Conservation (phyloP, 2,113 vertebrate species). For the Australoheros scitulus region DNA sequence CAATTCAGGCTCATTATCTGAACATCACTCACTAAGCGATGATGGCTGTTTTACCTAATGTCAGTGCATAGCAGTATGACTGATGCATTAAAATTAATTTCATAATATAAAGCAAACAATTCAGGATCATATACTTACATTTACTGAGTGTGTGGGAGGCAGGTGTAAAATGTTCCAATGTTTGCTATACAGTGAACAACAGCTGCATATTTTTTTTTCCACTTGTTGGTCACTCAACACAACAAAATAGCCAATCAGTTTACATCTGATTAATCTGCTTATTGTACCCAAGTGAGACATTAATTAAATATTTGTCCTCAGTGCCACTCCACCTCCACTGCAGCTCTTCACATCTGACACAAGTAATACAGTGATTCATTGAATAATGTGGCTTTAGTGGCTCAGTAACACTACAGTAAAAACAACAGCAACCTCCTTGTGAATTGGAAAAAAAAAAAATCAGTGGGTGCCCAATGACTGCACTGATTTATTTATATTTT, state of each 20-base stretch:
- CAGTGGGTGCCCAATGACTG: too few species aligned
- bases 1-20: conserved; percentile 26
- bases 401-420: too few species aligned
- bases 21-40: conserved; percentile 47
- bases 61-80: conserved; percentile 17
- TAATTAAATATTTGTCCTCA: background rate
- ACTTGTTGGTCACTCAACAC: background rate
- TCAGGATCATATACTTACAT: conserved; percentile 6
- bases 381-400: background rate
- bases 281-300: background rate
- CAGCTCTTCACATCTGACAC: background rate
- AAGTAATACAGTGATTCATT: background rate
- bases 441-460: too few species aligned
- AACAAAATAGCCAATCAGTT: background rate
- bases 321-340: background rate
- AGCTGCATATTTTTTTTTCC: background rate
- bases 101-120: conserved; percentile 21
- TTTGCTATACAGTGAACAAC: conserved; percentile 3
- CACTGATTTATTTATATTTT: too few species aligned
- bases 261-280: background rate
- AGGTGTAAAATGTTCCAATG: conserved; percentile 1
- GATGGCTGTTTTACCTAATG: conserved; percentile 35
- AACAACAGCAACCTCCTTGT: too few species aligned
- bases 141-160: conserved; percentile 24
- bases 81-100: conserved; percentile 52